A percentile compares a stretch with the other conserved stretches of the same genome.
Conservation (phyloP, 2,797 vertebrate genomes). For the Mus spretus region DNA sequence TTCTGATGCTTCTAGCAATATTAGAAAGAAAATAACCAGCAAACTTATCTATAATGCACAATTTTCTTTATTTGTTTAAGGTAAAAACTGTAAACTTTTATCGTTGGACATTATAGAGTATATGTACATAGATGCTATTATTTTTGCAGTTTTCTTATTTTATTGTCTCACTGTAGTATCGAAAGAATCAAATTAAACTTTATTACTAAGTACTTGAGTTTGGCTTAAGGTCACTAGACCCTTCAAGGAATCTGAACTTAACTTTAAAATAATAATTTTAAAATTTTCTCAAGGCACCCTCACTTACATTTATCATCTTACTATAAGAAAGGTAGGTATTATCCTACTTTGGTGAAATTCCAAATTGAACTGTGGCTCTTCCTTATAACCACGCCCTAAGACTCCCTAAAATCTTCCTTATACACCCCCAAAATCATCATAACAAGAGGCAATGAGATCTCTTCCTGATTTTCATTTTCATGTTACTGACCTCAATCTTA, state of each 20-base stretch:
- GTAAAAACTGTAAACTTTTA: background rate
- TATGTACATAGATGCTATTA: background rate
- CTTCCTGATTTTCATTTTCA: background rate
- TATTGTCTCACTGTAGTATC: background rate
- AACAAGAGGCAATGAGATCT: background rate
- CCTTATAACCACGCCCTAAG: background rate
- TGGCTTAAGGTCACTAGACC: background rate
- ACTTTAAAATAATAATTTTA: conserved; percentile 1
- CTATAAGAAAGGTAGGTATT: background rate
- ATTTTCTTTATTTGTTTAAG: background rate
- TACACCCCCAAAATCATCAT: background rate
- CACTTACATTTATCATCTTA: background rate
- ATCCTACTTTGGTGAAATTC: background rate
- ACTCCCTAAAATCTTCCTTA: background rate
- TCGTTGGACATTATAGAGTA: background rate
- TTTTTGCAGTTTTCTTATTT: background rate
- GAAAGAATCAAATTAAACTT: conserved; percentile 5
- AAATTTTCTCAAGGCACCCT: conserved; percentile 40
- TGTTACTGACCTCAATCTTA: background rate
- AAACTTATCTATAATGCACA: background rate
- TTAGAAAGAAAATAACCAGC: background rate
- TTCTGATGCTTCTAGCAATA: background rate
- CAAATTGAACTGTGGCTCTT: background rate
- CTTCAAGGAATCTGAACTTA: background rate
- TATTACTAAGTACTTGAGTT: background rate